phyloP scores from a whole-genome alignment of 37 sponge, comb jelly and placozoan genomes.

The Dysidea cf. avara region DNA sequence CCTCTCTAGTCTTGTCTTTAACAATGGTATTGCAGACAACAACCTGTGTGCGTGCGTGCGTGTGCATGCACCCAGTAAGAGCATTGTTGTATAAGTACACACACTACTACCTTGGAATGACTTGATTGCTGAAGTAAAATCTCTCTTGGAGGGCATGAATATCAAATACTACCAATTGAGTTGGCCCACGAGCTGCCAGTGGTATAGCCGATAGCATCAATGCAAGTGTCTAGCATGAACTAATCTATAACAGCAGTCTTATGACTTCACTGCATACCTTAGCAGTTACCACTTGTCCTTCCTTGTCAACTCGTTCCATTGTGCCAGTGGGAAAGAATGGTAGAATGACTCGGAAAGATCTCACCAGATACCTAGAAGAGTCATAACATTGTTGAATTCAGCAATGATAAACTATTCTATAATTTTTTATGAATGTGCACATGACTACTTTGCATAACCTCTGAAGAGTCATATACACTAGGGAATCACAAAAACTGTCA shows the following conservation, averaged over 20 bases:
- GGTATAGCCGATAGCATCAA: constrained; percentile 84
- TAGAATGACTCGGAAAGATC: constrained; percentile 85
- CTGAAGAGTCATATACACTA: too few relatives aligned
- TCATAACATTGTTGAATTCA: too few relatives aligned
- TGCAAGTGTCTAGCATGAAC: constrained; percentile 62
- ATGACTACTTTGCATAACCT: too few relatives aligned
- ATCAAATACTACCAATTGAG: constrained; percentile 91
- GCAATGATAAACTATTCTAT: not conserved
- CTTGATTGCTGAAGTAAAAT: constrained; percentile 86
- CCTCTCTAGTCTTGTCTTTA: constrained; percentile 35
- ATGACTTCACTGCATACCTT: constrained; percentile 33
- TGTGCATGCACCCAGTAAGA: constrained; percentile 9
- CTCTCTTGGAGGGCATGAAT: constrained; percentile 94
- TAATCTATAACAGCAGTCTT: too few relatives aligned
- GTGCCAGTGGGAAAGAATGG: constrained; percentile 94
- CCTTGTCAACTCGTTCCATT: constrained; percentile 90
- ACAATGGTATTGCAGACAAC: constrained; percentile 77
- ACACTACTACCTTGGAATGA: constrained; percentile 76
- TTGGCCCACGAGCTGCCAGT: constrained; percentile 82
- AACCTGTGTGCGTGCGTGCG: constrained; percentile 33
- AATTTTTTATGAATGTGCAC: too few relatives aligned
- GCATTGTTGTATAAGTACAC: not conserved
- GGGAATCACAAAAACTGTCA: too few relatives aligned
- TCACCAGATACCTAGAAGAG: constrained; percentile 68
- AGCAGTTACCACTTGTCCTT: constrained; percentile 87